Percentiles rank a stretch among this genome's conserved stretches.
These are phyloP conservation scores for Penaeus indicus DNA, from an alignment of 1,140 invertebrate genomes.

Conservation along the genomic window DNA sequence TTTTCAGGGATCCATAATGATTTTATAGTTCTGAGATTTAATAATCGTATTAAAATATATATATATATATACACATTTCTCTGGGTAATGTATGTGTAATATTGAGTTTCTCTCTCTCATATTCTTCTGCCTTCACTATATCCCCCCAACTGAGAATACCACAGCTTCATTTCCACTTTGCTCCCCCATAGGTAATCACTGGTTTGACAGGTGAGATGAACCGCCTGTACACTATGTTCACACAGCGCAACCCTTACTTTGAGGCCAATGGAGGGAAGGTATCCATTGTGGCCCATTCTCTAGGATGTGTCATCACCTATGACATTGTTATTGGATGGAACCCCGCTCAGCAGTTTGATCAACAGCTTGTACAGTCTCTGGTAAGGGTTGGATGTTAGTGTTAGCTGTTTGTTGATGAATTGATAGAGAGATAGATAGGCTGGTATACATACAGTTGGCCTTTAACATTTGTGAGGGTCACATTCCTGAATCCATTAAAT, in stretches of 20 bases:
- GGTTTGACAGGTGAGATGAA: slow-evolving; percentile 80
- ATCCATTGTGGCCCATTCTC: slow-evolving; percentile 82
- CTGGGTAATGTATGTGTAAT: too few species aligned
- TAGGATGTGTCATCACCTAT: slow-evolving; percentile 86
- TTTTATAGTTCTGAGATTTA: not conserved
- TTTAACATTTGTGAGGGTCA: too few species aligned
- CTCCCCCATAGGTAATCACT: slow-evolving; percentile 70
- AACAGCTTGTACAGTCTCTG: slow-evolving; percentile 66
- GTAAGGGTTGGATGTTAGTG: slow-evolving; percentile 31
- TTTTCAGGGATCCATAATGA: not conserved
- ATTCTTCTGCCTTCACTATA: not conserved
- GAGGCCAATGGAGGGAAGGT: slow-evolving; percentile 79
- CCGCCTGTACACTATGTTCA: slow-evolving; percentile 80
- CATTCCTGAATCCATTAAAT: too few species aligned
- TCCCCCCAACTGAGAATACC: not conserved
- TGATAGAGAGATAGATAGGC: too few species aligned
- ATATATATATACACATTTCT: too few species aligned
- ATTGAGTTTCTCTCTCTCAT: too few species aligned
- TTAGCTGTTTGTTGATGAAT: too few species aligned
- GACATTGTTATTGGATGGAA: slow-evolving; percentile 84
- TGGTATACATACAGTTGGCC: too few species aligned
- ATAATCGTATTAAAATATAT: too few species aligned
- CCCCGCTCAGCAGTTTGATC: slow-evolving; percentile 68
- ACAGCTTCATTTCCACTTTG: not conserved
- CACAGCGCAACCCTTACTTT: slow-evolving; percentile 79